Evolutionary conservation across 2,113 vertebrate species (phyloP).

Genomic region (Ornithorhynchus anatinus): DNA sequence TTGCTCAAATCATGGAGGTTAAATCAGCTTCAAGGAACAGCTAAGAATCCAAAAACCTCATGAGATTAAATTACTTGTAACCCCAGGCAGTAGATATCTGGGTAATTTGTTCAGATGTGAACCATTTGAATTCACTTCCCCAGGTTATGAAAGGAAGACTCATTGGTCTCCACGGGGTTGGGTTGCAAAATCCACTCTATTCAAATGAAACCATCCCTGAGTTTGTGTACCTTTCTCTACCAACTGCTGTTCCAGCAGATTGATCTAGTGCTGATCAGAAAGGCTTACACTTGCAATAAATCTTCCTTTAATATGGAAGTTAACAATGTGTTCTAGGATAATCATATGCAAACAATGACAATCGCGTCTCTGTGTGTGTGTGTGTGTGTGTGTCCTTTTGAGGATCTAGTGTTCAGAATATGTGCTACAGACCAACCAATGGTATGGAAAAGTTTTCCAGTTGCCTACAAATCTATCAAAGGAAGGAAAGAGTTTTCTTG

Average conservation of each 20-base stretch:
- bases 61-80: conserved; percentile 17
- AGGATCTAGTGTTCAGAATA: no score
- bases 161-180: background rate
- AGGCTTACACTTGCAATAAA: background rate
- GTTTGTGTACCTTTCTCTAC: background rate
- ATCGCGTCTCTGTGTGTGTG: no score
- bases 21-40: conserved; percentile 3
- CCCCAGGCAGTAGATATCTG: conserved; percentile 4
- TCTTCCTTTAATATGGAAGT: background rate
- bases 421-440: no score
- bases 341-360: no score
- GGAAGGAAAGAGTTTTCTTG: no score
- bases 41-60: conserved; percentile 12
- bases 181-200: background rate
- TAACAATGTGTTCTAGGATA: no score
- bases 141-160: background rate
- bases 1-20: no score
- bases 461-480: no score
- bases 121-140: background rate
- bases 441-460: no score
- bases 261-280: background rate
- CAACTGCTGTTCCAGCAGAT: background rate
- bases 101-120: conserved; percentile 3
- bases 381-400: no score
- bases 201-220: background rate